Percentiles rank a stretch among this genome's conserved stretches.
Conservation (phyloP, 2,888 invertebrate species). For the Himalopsyche japonica region DNA sequence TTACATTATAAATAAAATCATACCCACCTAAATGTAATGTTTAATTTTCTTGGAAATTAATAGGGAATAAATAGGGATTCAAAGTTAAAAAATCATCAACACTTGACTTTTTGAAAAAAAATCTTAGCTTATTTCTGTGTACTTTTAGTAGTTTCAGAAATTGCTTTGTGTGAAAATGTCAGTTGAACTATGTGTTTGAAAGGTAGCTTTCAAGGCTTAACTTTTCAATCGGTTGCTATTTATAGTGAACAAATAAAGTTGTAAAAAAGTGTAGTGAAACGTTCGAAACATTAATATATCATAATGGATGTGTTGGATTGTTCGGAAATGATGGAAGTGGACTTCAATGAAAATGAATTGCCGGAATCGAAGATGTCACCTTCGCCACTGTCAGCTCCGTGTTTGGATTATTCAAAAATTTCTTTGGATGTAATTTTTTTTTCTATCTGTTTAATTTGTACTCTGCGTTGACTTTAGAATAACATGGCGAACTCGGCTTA, state of each 20-base stretch:
- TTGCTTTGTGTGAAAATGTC: background rate
- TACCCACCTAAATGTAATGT: too few species aligned
- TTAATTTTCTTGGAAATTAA: too few species aligned
- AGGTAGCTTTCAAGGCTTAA: background rate
- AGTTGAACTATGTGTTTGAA: too few species aligned
- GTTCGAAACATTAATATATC: background rate
- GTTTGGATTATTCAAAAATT: background rate
- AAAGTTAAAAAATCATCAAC: too few species aligned
- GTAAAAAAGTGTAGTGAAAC: background rate
- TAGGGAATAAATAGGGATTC: too few species aligned
- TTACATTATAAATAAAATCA: too few species aligned
- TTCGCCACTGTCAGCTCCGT: background rate
- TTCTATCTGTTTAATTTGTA: background rate
- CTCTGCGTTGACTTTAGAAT: too few species aligned
- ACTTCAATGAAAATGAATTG: conserved; percentile 18
- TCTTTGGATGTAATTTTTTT: background rate
- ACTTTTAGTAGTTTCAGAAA: background rate
- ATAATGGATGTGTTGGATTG: background rate
- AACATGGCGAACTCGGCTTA: too few species aligned
- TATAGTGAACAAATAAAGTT: background rate
- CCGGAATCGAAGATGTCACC: background rate
- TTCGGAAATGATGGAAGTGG: conserved; percentile 9
- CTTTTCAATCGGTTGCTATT: background rate
- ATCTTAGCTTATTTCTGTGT: too few species aligned
- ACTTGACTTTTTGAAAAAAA: too few species aligned